A percentile compares a stretch with the other conserved stretches of the same genome.
These are phyloP conservation scores for Atta cephalotes DNA, from an alignment of 1,140 invertebrate species.

Conservation along the genomic window DNA sequence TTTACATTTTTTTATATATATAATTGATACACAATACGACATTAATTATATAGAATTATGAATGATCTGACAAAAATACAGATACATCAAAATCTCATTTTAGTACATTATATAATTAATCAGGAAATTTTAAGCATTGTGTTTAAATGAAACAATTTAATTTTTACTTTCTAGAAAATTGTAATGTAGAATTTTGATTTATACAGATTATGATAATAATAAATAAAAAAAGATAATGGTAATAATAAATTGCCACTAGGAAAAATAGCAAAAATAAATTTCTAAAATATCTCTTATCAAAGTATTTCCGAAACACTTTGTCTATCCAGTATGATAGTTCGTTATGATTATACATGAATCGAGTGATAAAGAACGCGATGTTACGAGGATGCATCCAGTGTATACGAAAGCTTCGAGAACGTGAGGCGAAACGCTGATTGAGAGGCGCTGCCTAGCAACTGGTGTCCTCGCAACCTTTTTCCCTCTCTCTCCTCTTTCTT, in stretches of 20 bases:
- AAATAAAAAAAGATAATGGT: neutral
- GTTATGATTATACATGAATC: slow-evolving; percentile 42
- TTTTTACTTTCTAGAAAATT: neutral
- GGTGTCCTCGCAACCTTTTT: slow-evolving; percentile 81
- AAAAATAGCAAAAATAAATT: neutral
- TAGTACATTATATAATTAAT: neutral
- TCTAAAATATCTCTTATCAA: neutral
- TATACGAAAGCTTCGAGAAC: slow-evolving; percentile 72
- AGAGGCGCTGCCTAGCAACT: slow-evolving; percentile 85
- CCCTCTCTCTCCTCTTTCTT: slow-evolving; percentile 56
- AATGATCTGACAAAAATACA: neutral
- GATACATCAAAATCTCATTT: neutral
- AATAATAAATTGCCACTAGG: neutral
- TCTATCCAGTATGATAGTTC: neutral
- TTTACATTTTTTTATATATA: neutral
- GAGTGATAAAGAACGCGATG: slow-evolving; percentile 78
- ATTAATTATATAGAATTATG: neutral
- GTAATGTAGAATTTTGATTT: neutral
- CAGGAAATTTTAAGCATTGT: neutral
- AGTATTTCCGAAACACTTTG: slow-evolving; percentile 4
- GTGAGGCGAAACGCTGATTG: slow-evolving; percentile 79
- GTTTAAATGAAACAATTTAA: neutral
- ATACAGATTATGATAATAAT: neutral
- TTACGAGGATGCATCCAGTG: slow-evolving; percentile 77
- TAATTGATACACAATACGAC: neutral